Evolutionary conservation across 1,140 invertebrate genomes (phyloP), one percentile per base, ranked within the genome.

Genomic region (Scaptomyza montana): DNA sequence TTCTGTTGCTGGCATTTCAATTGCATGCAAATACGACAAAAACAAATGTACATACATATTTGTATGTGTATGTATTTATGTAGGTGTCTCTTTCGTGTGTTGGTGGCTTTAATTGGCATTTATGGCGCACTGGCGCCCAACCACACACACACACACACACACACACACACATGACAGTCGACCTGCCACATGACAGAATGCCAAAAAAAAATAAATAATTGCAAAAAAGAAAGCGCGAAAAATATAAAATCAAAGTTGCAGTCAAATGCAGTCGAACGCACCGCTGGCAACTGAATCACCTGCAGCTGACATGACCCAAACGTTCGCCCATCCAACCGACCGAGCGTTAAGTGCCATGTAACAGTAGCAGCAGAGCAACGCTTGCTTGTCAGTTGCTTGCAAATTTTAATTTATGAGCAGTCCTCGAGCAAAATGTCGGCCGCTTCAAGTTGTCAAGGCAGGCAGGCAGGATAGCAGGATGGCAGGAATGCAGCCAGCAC

Each of bases 91-190:
- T 67, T 25, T 2, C 56, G 46, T 45, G 60, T 60, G 55, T 33
- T 61, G 55, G 50, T 10, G 54, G 64, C 64, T 61, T 54, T 47
- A 85, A 85, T 86, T 86, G 81, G 66, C 80, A 78, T 66, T 86
- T 85, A 80, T 78, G 80, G 49, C 74, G 56, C 43, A 21, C 4
- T 55, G 53, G 13, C 16, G 39, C 43, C 12, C 28, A 41, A 16
- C 41, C 16, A 57, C 21, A 41, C 57, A 64, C 47, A 54, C 51
- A 59, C 50, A 49, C 36, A 62, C 19, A 33, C 47, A 46, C 39
- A 36, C 51, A 12, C 56, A 1, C 16, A 16, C 0, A 1, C 16
- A n/a, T n/a, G 16, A 16, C 16, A 61, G 69, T 30, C 46, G 54
- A 36, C 53, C 19, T 10, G 56, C 36, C 39, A 33, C 57, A 13